Percentiles rank a stretch among this genome's conserved stretches.
These are phyloP conservation scores for Limnephilus marmoratus DNA, from an alignment of 2,888 invertebrate genomes.

Conservation along the genomic window DNA sequence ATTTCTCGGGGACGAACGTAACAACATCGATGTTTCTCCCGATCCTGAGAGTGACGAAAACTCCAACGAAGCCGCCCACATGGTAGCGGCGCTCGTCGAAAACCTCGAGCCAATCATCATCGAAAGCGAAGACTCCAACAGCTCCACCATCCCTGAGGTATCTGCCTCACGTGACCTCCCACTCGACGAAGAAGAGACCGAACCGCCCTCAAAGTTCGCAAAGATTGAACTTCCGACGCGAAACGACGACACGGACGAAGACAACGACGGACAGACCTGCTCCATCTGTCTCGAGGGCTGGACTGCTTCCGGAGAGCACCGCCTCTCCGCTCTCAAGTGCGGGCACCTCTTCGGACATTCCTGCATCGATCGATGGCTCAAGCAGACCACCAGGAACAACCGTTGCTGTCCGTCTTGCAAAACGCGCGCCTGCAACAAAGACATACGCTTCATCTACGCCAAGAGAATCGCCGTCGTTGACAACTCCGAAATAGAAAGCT, in stretches of 20 bases:
- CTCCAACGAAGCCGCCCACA: not conserved
- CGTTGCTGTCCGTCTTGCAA: slow-evolving; percentile 94
- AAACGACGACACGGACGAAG: slow-evolving; percentile 67
- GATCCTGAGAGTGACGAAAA: not conserved
- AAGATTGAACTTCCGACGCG: not conserved
- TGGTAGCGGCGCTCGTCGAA: slow-evolving; percentile 7
- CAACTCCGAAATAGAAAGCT: slow-evolving; percentile 84
- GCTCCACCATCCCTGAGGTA: slow-evolving; percentile 22
- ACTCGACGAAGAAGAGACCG: not conserved
- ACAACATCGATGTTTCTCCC: not conserved
- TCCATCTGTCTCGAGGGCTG: slow-evolving; percentile 93
- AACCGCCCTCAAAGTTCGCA: slow-evolving; percentile 9
- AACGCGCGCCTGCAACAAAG: slow-evolving; percentile 80
- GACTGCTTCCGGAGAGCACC: slow-evolving; percentile 91
- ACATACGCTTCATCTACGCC: slow-evolving; percentile 89
- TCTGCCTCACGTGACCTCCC: not conserved
- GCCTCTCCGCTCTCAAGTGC: slow-evolving; percentile 91
- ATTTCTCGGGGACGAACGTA: not conserved
- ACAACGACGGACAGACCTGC: slow-evolving; percentile 85
- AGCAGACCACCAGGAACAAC: slow-evolving; percentile 75
- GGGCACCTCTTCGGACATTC: slow-evolving; percentile 93
- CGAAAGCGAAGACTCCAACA: slow-evolving; percentile 29
- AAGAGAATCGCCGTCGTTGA: slow-evolving; percentile 86
- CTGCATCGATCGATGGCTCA: slow-evolving; percentile 88
- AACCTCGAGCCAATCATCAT: slow-evolving; percentile 31